Evolutionary conservation across 2,797 vertebrate genomes (phyloP), one percentile per base, ranked within the genome.

Genomic region (Myotis myotis): DNA sequence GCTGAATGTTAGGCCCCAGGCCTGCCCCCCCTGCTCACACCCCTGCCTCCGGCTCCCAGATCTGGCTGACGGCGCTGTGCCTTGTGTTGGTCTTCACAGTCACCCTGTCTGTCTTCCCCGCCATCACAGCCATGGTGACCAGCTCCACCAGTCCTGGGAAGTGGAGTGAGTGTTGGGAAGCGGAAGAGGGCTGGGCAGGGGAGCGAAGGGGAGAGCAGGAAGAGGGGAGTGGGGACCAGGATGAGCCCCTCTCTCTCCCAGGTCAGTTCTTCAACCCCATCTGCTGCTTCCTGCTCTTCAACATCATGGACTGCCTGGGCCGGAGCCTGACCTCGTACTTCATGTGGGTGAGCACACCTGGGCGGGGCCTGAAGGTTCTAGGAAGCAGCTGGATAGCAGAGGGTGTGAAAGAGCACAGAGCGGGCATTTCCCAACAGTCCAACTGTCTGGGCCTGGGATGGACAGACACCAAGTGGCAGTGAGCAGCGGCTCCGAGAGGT

Each of bases 261-360:
- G 99, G 98, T 10, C 92, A 81, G 6, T 99, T 98, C 98, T 99
- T 99, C 76, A 99, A 98, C 92, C 98, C 98, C 0, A 98, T 99
- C 12, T 99, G 98, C 97, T 99, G 99, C 93, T 99, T 99, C 95
- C 97, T 99, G 64, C 88, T 97, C n/a, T 99, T 99, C 98, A 99
- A 99, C 53, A 0, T 99, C 79, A 97, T 97, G 97, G 99, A 99
- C 97, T 99, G 98, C 98, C 1, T 98, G 0, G 99, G 99, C 1
- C 98, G 99, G 7, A 98, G 98, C 10, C 19, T 99, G 91, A 99
- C 99, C 36, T 98, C 98, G 0, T 82, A 98, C 53, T 90, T 98
- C 1, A 98, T 97, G 1, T 99, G 99, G 99, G 99, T 99, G 90
- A 98, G 98, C 96, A 22, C 33, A 2, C 55, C 30, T 2, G 28